A percentile compares a stretch with the other conserved stretches of the same genome.
Conservation (phyloP, 2,797 vertebrate species). For the Crocodylus rhombifer region DNA sequence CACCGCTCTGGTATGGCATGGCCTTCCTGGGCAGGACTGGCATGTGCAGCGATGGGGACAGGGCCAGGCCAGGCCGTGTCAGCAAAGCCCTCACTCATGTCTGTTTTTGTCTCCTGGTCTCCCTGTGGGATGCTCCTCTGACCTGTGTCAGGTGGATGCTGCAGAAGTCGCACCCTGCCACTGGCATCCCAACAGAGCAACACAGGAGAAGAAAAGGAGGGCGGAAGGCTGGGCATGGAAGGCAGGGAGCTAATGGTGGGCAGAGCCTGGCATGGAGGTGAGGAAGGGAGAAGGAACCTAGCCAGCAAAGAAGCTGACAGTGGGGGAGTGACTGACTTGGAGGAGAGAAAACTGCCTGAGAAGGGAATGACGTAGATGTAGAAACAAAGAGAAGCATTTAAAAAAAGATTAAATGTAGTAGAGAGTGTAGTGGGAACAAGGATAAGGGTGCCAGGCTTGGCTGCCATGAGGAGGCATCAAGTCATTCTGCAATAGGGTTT, state of each 20-base stretch:
- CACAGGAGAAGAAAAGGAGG: neutral
- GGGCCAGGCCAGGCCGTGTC: neutral
- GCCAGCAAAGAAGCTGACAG: neutral
- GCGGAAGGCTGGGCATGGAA: neutral
- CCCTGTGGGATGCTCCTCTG: neutral
- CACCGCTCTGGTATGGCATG: rapidly evolving
- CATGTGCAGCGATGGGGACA: rapidly evolving
- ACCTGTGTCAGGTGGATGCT: neutral
- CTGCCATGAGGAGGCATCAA: neutral
- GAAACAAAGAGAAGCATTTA: neutral
- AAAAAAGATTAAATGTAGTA: neutral
- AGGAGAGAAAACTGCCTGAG: neutral
- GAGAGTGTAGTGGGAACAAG: neutral
- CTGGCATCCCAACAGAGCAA: neutral
- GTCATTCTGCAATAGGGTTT: neutral
- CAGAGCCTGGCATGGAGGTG: neutral
- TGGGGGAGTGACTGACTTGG: no score
- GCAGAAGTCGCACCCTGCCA: neutral
- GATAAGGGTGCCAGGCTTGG: neutral
- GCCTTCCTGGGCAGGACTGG: rapidly evolving
- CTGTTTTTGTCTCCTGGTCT: rapidly evolving
- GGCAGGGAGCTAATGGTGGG: rapidly evolving
- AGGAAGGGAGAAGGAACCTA: rapidly evolving
- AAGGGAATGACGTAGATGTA: neutral
- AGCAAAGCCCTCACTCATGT: conserved; percentile 22